Conservation (phyloP, 1,140 invertebrate species). For the Calliphora vicina region DNA sequence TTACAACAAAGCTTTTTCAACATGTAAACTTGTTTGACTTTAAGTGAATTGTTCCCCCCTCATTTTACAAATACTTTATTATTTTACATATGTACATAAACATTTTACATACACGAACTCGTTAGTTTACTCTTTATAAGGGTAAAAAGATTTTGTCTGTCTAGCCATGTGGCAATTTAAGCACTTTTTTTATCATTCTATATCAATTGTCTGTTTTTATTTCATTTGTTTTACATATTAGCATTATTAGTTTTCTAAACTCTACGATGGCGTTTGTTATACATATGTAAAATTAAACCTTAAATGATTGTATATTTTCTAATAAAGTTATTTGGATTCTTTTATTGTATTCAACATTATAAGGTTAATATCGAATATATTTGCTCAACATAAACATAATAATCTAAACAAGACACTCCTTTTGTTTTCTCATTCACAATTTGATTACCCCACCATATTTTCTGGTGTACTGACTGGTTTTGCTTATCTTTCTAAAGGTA, state of each 20-base stretch:
- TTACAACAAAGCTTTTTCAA: neutral
- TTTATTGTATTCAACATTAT: neutral
- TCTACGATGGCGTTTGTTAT: neutral
- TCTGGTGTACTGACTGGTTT: neutral
- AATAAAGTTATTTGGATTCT: neutral
- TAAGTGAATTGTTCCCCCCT: neutral
- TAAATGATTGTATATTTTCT: neutral
- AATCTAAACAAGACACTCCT: slow-evolving; percentile 5
- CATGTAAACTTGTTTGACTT: neutral
- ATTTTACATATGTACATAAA: neutral
- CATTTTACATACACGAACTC: neutral
- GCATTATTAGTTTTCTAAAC: neutral
- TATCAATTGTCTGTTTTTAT: neutral
- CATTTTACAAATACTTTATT: neutral
- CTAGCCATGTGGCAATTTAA: slow-evolving; percentile 1
- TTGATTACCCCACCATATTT: neutral
- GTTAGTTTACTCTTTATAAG: neutral
- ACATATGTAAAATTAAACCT: too few relatives aligned
- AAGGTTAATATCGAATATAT: neutral
- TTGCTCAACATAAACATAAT: neutral
- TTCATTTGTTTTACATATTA: neutral
- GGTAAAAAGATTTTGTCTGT: neutral
- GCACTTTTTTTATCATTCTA: neutral
- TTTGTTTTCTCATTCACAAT: neutral
- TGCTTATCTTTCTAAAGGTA: neutral